These are phyloP conservation scores for Hybos culiciformis DNA, from an alignment of 2,888 invertebrate genomes.

Conservation along the genomic window DNA sequence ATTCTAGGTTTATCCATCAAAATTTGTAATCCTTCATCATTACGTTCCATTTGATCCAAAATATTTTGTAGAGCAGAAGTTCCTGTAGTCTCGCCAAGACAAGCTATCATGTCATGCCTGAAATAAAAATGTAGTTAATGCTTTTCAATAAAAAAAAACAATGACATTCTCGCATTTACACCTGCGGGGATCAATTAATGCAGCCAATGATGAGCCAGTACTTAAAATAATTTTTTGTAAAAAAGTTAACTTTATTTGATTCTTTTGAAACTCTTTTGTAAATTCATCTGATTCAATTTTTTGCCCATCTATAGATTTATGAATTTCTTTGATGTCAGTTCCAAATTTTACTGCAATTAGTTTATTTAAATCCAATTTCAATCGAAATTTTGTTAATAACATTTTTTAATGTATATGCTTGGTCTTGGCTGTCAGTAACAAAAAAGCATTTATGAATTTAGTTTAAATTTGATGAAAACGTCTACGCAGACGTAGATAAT, in stretches of 20 bases:
- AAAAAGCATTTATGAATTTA: too few species aligned
- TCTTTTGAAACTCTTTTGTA: constrained; percentile 45
- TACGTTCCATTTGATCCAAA: constrained; percentile 57
- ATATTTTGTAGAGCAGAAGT: constrained; percentile 56
- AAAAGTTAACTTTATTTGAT: constrained; percentile 48
- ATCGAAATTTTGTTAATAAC: too few species aligned
- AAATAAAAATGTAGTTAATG: constrained; percentile 14
- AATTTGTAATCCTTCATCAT: constrained; percentile 65
- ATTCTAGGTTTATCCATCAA: constrained; percentile 70
- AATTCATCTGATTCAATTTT: constrained; percentile 39
- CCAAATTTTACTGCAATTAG: too few species aligned
- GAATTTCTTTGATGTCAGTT: too few species aligned
- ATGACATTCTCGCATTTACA: constrained; percentile 12
- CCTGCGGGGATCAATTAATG: constrained; percentile 65
- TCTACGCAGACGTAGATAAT: too few species aligned
- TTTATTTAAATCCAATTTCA: too few species aligned
- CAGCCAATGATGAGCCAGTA: constrained; percentile 74
- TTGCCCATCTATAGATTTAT: too few species aligned
- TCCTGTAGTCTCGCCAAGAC: constrained; percentile 85
- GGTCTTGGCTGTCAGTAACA: too few species aligned
- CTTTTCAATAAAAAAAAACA: not conserved
- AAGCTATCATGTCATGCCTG: constrained; percentile 85
- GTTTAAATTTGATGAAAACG: too few species aligned
- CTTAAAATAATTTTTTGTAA: constrained; percentile 68
- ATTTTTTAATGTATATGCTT: too few species aligned